phyloP scores from a whole-genome alignment of 2,888 invertebrate genomes.

The Patella caerulea region DNA sequence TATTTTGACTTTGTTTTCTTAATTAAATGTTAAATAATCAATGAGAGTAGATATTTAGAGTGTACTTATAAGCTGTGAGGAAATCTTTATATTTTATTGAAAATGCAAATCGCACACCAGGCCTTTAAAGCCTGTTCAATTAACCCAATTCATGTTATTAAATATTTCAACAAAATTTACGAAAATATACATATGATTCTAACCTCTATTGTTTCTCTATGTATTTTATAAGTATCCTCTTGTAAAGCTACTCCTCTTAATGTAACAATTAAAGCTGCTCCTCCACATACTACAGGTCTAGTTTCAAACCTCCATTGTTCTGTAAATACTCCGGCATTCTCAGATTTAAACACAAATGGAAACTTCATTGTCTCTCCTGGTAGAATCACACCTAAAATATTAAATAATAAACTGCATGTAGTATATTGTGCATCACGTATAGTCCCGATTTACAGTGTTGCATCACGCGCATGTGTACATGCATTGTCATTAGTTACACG shows the following conservation, averaged over 20 bases:
- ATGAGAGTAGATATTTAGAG: no score
- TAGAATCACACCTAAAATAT: conserved; percentile 65
- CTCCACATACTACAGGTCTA: conserved; percentile 67
- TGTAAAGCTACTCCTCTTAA: conserved; percentile 68
- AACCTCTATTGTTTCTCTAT: conserved; percentile 67
- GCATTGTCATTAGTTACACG: no score
- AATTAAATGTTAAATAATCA: no score
- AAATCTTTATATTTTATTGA: no score
- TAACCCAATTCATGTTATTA: not conserved
- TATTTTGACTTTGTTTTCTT: no score
- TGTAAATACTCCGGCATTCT: conserved; percentile 68
- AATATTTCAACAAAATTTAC: not conserved
- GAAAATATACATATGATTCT: not conserved
- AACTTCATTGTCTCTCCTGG: conserved; percentile 70
- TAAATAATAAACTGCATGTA: not conserved
- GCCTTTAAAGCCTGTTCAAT: not conserved
- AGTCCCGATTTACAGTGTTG: no score
- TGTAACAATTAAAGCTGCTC: conserved; percentile 67
- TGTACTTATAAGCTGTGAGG: no score
- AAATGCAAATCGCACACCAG: no score
- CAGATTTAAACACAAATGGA: conserved; percentile 71
- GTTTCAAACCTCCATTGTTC: conserved; percentile 72
- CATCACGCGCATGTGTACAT: no score
- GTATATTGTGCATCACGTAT: no score
- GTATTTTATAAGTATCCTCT: conserved; percentile 64